These are phyloP conservation scores for Periophthalmus magnuspinnatus DNA, from an alignment of 2,797 vertebrate genomes.

Conservation along the genomic window DNA sequence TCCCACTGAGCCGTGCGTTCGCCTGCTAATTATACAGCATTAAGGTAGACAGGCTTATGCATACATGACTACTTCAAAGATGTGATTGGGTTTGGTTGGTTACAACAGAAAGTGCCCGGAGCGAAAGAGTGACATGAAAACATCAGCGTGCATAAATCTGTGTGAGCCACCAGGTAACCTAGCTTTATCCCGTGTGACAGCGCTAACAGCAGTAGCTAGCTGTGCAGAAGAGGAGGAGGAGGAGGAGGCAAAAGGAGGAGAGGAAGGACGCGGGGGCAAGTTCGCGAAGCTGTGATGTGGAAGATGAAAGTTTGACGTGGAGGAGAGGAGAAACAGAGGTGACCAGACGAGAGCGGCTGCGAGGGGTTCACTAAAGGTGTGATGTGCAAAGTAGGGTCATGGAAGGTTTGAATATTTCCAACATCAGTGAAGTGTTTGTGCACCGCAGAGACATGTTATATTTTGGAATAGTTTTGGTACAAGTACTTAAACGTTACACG, in stretches of 20 bases:
- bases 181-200: slow-evolving; percentile 78
- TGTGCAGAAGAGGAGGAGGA: slow-evolving; percentile 45
- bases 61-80: slow-evolving; percentile 83
- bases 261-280: slow-evolving; percentile 45
- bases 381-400: background rate
- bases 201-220: slow-evolving; percentile 65
- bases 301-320: slow-evolving; percentile 64
- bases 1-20: slow-evolving; percentile 65
- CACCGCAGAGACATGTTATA: no score
- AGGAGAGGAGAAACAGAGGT: slow-evolving; percentile 18
- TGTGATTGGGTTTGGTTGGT: slow-evolving; percentile 78
- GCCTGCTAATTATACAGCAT: slow-evolving; percentile 84
- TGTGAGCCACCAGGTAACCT: slow-evolving; percentile 78
- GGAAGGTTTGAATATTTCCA: background rate
- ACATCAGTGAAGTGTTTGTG: no score
- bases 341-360: slow-evolving; percentile 17
- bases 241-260: background rate
- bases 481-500: no score
- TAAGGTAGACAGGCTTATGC: slow-evolving; percentile 81
- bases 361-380: background rate
- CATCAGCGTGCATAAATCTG: slow-evolving; percentile 81
- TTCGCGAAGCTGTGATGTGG: slow-evolving; percentile 36
- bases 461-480: no score
- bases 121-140: slow-evolving; percentile 79
- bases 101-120: slow-evolving; percentile 73